Percentiles rank a stretch among this genome's conserved stretches.
These are phyloP conservation scores for Nebria brevicollis DNA, from an alignment of 2,888 invertebrate species.

Conservation along the genomic window DNA sequence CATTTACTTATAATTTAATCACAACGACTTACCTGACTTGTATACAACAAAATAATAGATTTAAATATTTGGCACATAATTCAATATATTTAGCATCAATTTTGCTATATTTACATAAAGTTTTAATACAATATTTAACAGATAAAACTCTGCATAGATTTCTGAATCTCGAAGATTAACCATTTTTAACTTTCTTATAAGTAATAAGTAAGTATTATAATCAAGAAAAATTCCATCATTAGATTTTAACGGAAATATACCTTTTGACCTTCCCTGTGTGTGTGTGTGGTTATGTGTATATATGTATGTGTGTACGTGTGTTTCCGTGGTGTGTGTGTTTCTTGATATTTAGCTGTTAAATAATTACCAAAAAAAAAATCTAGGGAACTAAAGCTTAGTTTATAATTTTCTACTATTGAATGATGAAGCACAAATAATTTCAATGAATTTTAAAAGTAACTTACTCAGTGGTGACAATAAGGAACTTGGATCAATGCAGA, in stretches of 20 bases:
- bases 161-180: too few relatives aligned
- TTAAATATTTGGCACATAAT: background rate
- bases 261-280: too few relatives aligned
- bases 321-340: too few relatives aligned
- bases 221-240: too few relatives aligned
- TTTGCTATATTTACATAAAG: background rate
- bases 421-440: background rate
- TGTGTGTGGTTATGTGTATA: too few relatives aligned
- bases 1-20: background rate
- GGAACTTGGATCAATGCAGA: constrained; percentile 91
- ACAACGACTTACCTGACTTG: background rate
- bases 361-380: background rate
- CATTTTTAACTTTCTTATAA: too few relatives aligned
- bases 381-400: background rate
- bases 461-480: constrained; percentile 89
- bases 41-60: background rate
- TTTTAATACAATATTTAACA: background rate
- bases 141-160: background rate
- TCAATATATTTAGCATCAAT: background rate
- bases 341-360: too few relatives aligned
- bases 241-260: too few relatives aligned
- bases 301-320: too few relatives aligned
- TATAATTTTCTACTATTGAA: background rate
- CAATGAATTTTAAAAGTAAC: constrained; percentile 58
- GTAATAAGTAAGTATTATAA: too few relatives aligned